Evolutionary conservation across 2,888 invertebrate genomes (phyloP).

Genomic region (Dryomyza anilis): DNA sequence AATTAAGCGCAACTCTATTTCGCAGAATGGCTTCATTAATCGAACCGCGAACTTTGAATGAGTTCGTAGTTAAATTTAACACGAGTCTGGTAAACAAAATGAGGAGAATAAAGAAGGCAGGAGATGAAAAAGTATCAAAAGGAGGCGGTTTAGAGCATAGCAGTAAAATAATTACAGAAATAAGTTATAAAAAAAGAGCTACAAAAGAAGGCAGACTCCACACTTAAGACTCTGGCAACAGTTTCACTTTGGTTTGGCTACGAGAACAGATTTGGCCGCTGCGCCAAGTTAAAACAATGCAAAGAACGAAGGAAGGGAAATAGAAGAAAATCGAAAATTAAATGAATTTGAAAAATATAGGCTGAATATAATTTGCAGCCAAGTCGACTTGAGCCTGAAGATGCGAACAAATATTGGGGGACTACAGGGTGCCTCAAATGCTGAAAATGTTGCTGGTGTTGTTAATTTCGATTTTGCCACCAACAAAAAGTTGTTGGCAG

Average conservation of each 20-base stretch:
- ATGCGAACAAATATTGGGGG: neutral
- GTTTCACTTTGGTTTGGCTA: neutral
- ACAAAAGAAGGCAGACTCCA: too few species aligned
- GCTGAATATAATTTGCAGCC: neutral
- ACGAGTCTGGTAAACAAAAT: neutral
- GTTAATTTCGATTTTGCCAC: constrained; percentile 20
- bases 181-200: too few species aligned
- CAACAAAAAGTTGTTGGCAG: neutral
- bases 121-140: neutral
- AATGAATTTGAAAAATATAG: neutral
- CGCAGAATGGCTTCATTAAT: constrained; percentile 13
- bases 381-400: neutral
- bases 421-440: neutral
- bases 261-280: constrained; percentile 8
- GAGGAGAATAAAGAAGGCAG: neutral
- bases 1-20: constrained; percentile 15
- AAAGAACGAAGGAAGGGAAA: neutral
- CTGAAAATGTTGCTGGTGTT: neutral
- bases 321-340: too few species aligned
- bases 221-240: neutral
- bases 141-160: neutral
- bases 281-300: neutral
- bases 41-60: constrained; percentile 3
- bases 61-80: constrained; percentile 3
- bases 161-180: too few species aligned